Evolutionary conservation across 2,888 invertebrate genomes (phyloP), one percentile per base, ranked within the genome.

Genomic region (Lasioglossum malachurum): DNA sequence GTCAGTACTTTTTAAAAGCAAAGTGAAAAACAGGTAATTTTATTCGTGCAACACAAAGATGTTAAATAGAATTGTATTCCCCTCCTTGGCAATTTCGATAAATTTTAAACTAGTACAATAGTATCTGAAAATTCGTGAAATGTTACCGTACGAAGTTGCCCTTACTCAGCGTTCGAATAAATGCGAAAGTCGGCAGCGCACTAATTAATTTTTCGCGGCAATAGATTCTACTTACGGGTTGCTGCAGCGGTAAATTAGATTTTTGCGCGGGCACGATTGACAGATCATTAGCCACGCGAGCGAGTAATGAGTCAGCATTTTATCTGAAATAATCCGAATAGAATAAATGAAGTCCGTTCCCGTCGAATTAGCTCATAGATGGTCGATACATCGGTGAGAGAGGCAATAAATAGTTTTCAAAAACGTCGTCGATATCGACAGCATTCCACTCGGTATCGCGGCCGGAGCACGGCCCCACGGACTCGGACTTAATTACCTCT

Each of bases 401-500:
- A 14, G 35, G 83, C 35, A 46, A 79, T 78, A 85, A 86, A 84
- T 78, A 78, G 74, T 75, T 75, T 53, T 19, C 57, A 71, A 69
- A 80, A 35, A 80, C 23, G 73, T 76, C 75, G 67, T 83, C 75
- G 69, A 80, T 84, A 84, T 78, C 80, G 67, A 75, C 73, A 74
- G 80, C 81, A 87, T 78, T 86, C 75, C 53, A 57, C 31, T 41
- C 69, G 38, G 60, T 64, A 82, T 60, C 74, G 60, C 46, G 41
- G 57, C 75, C 75, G 35, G 80, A 12, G 31, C 76, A 74, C 4
- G 46, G 49, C 49, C 74, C 35, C 72, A 57, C 57, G 72, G 67
- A 78, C 67, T 80, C 19, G 41, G 44, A 75, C 78, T 90, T 90
- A 90, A 90, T 90, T 90, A 89, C 86, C 82, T 86, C 82, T 90